Percentiles rank a stretch among this genome's conserved stretches.
These are phyloP conservation scores for Erythrolamprus reginae DNA, from an alignment of 2,113 vertebrate species.

Conservation along the genomic window DNA sequence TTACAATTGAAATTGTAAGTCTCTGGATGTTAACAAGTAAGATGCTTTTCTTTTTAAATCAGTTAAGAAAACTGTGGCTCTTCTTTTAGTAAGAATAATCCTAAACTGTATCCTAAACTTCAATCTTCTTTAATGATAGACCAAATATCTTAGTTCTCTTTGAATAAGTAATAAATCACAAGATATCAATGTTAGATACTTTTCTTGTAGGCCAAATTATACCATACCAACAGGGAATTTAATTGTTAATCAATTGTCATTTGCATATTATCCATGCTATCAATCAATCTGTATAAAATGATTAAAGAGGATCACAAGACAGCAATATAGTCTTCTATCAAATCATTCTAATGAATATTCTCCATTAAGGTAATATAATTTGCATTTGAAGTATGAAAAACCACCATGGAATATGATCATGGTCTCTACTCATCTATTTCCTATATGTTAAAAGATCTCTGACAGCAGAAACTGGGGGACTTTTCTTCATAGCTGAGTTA, in stretches of 20 bases:
- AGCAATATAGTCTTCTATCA: background rate
- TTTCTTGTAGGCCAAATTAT: background rate
- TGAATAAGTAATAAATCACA: background rate
- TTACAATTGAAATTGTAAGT: background rate
- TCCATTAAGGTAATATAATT: background rate
- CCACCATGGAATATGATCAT: background rate
- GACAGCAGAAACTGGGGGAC: background rate
- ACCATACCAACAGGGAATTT: background rate
- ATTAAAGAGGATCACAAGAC: background rate
- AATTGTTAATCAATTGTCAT: background rate
- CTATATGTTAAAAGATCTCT: background rate
- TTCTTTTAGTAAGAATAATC: background rate
- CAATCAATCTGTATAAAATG: background rate
- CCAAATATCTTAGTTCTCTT: background rate
- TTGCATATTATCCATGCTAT: background rate
- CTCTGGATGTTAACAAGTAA: background rate
- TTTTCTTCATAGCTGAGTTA: background rate
- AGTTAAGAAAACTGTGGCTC: background rate
- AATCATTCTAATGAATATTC: background rate
- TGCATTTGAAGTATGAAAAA: background rate
- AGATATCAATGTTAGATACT: too few relatives aligned
- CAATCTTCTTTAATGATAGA: background rate
- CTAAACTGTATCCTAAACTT: background rate
- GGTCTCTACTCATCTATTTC: background rate
- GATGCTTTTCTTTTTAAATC: background rate